phyloP scores from a whole-genome alignment of 2,113 vertebrate genomes.

The Scopus umbretta region DNA sequence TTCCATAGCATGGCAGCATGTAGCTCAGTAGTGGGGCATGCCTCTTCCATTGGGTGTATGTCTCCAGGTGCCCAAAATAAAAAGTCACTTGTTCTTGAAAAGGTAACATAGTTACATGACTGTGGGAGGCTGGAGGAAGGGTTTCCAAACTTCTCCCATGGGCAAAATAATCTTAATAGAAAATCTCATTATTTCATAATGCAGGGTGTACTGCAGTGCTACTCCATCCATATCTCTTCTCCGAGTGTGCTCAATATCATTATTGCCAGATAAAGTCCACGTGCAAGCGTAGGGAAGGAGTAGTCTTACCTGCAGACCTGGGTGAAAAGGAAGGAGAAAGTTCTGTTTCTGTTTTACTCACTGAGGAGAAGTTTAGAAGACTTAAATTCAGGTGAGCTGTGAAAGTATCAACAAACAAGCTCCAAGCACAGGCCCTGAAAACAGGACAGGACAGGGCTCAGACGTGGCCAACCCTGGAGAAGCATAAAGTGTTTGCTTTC shows the following conservation, averaged over 20 bases:
- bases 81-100: not conserved
- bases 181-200: not conserved
- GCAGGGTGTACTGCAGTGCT: not conserved
- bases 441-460: not conserved
- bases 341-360: not conserved
- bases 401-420: not conserved
- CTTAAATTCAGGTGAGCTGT: slow-evolving; percentile 4
- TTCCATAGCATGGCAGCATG: accelerated
- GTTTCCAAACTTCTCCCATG: not conserved
- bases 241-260: not conserved
- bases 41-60: not conserved
- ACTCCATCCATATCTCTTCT: not conserved
- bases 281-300: not conserved
- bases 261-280: not conserved
- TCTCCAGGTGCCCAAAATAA: not conserved
- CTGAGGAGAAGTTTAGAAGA: not conserved
- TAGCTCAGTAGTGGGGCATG: not conserved
- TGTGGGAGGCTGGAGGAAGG: not conserved
- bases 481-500: not conserved
- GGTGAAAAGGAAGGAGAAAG: not conserved
- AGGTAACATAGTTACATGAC: not conserved
- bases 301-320: not conserved
- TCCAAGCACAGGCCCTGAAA: not conserved
- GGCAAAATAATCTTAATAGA: not conserved
- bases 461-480: not conserved